Percentiles rank a stretch among this genome's conserved stretches.
These are phyloP conservation scores for Stictonetta naevosa DNA, from an alignment of 2,113 vertebrate genomes.

Conservation along the genomic window DNA sequence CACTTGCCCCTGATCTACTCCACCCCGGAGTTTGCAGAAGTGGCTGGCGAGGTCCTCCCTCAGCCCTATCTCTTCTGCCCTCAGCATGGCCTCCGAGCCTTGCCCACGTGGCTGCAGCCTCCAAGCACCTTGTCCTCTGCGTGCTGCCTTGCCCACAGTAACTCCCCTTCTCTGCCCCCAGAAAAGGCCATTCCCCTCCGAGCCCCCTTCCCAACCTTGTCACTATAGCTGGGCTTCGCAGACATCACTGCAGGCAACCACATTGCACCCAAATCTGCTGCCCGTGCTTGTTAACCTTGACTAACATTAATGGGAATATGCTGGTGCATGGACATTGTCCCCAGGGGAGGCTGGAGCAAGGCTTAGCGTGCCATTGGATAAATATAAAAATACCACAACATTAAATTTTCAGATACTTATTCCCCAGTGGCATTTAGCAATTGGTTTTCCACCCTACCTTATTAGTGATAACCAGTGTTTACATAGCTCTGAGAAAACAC, in stretches of 20 bases:
- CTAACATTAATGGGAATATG: accelerated
- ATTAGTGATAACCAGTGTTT: background rate
- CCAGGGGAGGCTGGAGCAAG: background rate
- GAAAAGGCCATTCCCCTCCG: background rate
- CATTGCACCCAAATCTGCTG: background rate
- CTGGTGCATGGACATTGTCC: accelerated
- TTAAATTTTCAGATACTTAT: accelerated
- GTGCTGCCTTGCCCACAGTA: background rate
- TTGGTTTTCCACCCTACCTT: background rate
- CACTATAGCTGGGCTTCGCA: background rate
- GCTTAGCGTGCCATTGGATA: background rate
- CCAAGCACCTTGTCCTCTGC: background rate
- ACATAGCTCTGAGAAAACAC: background rate
- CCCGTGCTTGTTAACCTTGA: accelerated
- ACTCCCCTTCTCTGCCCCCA: background rate
- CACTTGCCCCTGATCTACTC: background rate
- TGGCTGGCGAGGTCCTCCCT: background rate
- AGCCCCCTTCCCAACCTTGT: background rate
- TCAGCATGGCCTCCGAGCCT: background rate
- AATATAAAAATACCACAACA: accelerated
- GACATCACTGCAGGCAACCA: accelerated
- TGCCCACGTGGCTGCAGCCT: background rate
- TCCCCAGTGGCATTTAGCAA: background rate
- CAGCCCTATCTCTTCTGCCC: background rate
- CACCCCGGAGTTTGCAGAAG: background rate